Conservation (phyloP, 2,888 invertebrate species). For the Orthosia cruda region DNA sequence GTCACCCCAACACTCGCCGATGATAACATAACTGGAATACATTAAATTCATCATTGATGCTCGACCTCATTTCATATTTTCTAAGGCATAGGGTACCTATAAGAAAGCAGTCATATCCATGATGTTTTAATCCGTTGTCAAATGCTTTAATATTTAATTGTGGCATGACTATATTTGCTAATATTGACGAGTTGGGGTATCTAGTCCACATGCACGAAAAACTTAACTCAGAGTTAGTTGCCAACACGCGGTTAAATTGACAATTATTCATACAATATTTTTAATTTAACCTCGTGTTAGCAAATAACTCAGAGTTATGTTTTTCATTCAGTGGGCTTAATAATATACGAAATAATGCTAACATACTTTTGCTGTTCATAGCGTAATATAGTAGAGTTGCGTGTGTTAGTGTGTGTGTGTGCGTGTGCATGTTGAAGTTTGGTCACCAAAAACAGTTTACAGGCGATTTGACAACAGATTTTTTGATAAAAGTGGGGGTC, state of each 20-base stretch:
- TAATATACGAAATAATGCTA: no score
- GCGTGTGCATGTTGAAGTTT: background rate
- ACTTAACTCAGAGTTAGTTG: no score
- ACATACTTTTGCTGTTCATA: no score
- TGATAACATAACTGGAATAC: constrained; percentile 71
- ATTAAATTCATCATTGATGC: constrained; percentile 69
- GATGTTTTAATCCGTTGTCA: background rate
- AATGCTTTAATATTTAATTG: background rate
- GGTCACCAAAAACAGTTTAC: background rate
- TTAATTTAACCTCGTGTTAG: no score
- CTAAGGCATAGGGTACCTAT: constrained; percentile 35
- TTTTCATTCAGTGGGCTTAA: no score
- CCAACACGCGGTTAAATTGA: no score
- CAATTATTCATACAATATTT: no score
- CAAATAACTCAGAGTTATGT: no score
- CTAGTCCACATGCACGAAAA: no score
- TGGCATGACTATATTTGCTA: constrained; percentile 13
- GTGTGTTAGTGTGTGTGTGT: no score
- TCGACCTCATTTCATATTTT: constrained; percentile 34
- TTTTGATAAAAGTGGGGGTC: background rate
- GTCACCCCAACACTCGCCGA: constrained; percentile 33
- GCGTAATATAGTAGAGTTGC: no score
- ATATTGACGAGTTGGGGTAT: background rate
- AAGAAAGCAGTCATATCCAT: constrained; percentile 1
- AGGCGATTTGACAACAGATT: background rate